Base-by-base conservation (phyloP, 1,140 invertebrate species). In the Frieseomelitta varia region DNA sequence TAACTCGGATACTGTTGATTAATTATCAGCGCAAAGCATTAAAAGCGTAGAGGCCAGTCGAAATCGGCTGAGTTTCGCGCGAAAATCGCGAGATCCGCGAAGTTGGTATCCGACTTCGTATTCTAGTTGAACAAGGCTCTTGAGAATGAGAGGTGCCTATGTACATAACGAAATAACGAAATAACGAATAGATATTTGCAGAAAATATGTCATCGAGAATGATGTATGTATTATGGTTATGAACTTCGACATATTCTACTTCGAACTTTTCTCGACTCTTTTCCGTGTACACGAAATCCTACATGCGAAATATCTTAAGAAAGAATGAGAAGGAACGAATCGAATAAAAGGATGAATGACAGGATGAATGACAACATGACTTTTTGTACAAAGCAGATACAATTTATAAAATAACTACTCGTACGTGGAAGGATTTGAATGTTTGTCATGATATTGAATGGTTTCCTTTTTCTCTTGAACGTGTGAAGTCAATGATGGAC, bases 221-320 rank as follows among this genome's bases (percentile, higher is more conserved):
- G 27, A 65, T 14, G 47, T 14, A n/a, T 51, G 30, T 12, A 69
- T 58, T 12, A 69, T 58, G n/a, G 39, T 77, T 53, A 68, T 11
- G 65, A 61, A 30, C 19, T 17, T 73, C 30, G 19, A 51, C 14
- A 27, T 75, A 58, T n/a, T 56, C 53, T 68, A 39, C 14, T 55
- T 56, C 81, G 74, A 78, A 83, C 77, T 83, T 78, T 78, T 51
- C 74, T 56, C 81, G 53, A 61, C n/a, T 83, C 69, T n/a, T 83
- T 79, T 71, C 75, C 55, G 55, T 68, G 24, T 63, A 30, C 12
- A 34, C 79, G 19, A 47, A 47, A 58, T 21, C n/a, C 47, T 53
- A 53, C 51, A 27, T 21, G 47, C 65, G 53, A 55, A 79, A 30
- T 58, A 71, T 34, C 21, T 51, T 51, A 27, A 55, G 14, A 27